These are phyloP conservation scores for Sebastes cheni DNA, from an alignment of 2,797 vertebrate species.

Conservation along the genomic window DNA sequence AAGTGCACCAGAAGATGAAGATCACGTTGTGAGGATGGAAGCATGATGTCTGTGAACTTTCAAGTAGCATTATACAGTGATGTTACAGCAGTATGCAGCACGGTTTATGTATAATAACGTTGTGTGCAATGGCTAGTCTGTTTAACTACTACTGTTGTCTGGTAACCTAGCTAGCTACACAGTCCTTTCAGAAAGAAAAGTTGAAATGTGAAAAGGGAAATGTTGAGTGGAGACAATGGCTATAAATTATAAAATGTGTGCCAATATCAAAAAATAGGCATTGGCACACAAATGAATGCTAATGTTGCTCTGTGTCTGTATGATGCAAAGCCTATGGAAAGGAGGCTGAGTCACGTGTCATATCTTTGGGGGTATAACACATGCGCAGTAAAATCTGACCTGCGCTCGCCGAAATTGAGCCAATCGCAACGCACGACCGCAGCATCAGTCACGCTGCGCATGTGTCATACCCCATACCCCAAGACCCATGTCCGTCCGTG, in stretches of 20 bases:
- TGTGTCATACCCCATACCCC: too few relatives aligned
- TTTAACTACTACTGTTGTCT: background rate
- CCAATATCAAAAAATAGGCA: background rate
- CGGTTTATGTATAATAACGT: background rate
- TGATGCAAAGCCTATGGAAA: background rate
- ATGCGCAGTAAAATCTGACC: too few relatives aligned
- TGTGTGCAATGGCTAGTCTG: background rate
- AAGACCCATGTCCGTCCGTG: too few relatives aligned
- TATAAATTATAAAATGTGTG: background rate
- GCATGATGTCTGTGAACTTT: background rate
- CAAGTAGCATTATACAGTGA: background rate
- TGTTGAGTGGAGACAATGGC: background rate
- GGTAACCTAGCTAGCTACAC: background rate
- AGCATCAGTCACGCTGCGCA: too few relatives aligned
- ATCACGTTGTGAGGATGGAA: background rate
- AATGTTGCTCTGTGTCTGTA: background rate
- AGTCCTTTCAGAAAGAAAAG: background rate
- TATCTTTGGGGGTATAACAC: too few relatives aligned
- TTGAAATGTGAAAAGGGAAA: background rate
- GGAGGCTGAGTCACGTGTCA: too few relatives aligned
- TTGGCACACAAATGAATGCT: background rate
- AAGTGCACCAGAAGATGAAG: background rate
- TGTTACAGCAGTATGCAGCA: background rate
- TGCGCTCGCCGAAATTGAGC: too few relatives aligned
- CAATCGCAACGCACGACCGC: too few relatives aligned